Evolutionary conservation across 1,140 invertebrate genomes (phyloP).

Genomic region (Doryteuthis pealeii): DNA sequence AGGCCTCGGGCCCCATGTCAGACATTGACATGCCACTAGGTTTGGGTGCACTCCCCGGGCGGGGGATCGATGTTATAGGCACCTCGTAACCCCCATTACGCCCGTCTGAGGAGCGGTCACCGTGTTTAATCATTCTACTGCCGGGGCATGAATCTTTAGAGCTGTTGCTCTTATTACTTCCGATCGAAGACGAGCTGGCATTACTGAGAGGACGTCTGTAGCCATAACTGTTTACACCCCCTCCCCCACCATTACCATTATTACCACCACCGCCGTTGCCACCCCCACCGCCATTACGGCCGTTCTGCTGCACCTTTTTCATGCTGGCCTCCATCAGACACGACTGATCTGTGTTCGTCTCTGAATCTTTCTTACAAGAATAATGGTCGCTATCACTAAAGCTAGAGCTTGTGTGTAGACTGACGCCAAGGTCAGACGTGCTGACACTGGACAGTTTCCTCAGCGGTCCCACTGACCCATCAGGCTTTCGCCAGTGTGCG

Average conservation of each 20-base stretch:
- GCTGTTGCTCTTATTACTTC: conserved; percentile 43
- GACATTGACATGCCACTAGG: conserved; percentile 24
- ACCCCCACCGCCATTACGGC: conserved; percentile 10
- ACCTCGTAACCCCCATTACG: conserved; percentile 9
- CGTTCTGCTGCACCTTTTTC: conserved; percentile 37
- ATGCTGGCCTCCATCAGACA: conserved; percentile 49
- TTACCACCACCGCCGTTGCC: conserved; percentile 16
- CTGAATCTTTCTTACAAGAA: conserved; percentile 47
- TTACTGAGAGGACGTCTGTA: conserved; percentile 53
- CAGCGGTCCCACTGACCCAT: conserved; percentile 37
- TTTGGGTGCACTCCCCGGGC: conserved; percentile 33
- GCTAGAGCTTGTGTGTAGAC: conserved; percentile 8
- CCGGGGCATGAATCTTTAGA: conserved; percentile 26
- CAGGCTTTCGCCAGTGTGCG: conserved; percentile 26
- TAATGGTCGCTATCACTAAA: neutral
- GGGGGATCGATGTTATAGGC: conserved; percentile 26
- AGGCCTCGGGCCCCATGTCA: conserved; percentile 45
- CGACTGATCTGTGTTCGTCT: conserved; percentile 57
- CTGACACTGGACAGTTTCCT: conserved; percentile 48
- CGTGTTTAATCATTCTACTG: conserved; percentile 45
- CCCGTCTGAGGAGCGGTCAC: conserved; percentile 28
- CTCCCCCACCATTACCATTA: conserved; percentile 28
- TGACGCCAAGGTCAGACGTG: conserved; percentile 44
- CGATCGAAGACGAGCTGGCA: conserved; percentile 47
- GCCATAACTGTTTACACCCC: conserved; percentile 34